Conservation (phyloP, 1,140 invertebrate genomes). For the Psix sp. region DNA sequence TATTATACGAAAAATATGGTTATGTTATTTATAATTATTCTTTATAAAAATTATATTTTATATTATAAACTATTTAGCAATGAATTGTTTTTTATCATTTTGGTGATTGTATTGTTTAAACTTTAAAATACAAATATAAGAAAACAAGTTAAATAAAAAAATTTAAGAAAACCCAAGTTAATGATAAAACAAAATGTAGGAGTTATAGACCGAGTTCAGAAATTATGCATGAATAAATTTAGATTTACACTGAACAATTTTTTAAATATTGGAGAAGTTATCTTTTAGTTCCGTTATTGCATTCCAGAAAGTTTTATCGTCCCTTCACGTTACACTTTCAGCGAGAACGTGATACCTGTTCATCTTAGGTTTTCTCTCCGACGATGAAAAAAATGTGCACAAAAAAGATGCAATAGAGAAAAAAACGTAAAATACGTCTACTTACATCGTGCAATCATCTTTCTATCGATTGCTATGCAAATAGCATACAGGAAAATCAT, state of each 20-base stretch:
- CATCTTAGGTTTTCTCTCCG: slow-evolving; percentile 48
- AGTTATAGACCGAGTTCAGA: slow-evolving; percentile 47
- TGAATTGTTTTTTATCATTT: too few species aligned
- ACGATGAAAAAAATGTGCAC: slow-evolving; percentile 19
- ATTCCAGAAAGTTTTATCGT: slow-evolving; percentile 56
- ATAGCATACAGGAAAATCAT: slow-evolving; percentile 35
- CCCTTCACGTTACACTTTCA: slow-evolving; percentile 56
- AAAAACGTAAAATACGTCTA: slow-evolving; percentile 25
- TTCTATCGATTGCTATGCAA: slow-evolving; percentile 39
- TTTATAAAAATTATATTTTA: too few species aligned
- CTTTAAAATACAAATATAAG: too few species aligned
- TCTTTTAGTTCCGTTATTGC: slow-evolving; percentile 48
- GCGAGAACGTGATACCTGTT: slow-evolving; percentile 56
- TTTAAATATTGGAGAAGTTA: slow-evolving; percentile 57
- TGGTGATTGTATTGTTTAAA: too few species aligned
- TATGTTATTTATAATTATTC: too few species aligned
- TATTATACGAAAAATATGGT: too few species aligned
- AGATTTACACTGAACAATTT: slow-evolving; percentile 50
- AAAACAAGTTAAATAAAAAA: too few species aligned
- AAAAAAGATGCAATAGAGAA: slow-evolving; percentile 5
- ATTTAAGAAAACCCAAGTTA: too few species aligned
- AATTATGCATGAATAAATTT: slow-evolving; percentile 56
- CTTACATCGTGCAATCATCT: slow-evolving; percentile 24
- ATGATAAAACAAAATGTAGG: too few species aligned
- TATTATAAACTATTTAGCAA: too few species aligned